Evolutionary conservation across 2,113 vertebrate species (phyloP), one percentile per base, ranked within the genome.

Genomic region (Actinemys pallida): DNA sequence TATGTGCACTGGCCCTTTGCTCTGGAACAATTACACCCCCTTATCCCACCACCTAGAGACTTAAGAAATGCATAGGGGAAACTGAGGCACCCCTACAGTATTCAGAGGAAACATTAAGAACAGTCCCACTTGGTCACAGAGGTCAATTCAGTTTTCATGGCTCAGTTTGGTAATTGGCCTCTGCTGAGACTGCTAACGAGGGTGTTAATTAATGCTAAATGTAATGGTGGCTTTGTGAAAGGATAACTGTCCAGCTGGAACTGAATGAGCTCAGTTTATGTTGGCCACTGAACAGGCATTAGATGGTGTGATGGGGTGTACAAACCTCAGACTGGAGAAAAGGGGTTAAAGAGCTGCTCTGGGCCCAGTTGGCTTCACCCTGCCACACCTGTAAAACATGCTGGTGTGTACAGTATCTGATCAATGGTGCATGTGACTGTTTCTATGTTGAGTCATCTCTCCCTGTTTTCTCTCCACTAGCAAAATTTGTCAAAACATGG

Each of bases 161-260:
- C 97, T 95, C 96, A 94, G 59, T 95, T 95, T 96, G 84, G 87
- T 95, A 95, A 94, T 95, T 97, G 94, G 91, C 95, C 95, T 96
- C 94, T 95, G 65, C 79, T 93, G 95, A 96, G 94, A 96, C 90
- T 92, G 93, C 96, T 96, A 97, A 95, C 88, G 79, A 94, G 92
- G n/a, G 91, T 91, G 94, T 95, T 97, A 97, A 97, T 98, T 96
- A 96, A 85, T 1, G 3, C 94, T 96, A 82, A 96, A 94, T 95
- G 81, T 86, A 96, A 92, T 76, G 69, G 59, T 86, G 88, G 88
- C 83, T 96, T 97, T 95, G 90, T 2, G 2, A 93, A 84, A 87
- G 95, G 92, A 96, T 97, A 96, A 97, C 95, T 97, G 83, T 90
- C 78, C 94, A 95, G 84, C 96, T 97, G 96, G 97, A 97, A 96